phyloP scores from a whole-genome alignment of 1,140 invertebrate genomes.

The Macrocentrus cingulum region DNA sequence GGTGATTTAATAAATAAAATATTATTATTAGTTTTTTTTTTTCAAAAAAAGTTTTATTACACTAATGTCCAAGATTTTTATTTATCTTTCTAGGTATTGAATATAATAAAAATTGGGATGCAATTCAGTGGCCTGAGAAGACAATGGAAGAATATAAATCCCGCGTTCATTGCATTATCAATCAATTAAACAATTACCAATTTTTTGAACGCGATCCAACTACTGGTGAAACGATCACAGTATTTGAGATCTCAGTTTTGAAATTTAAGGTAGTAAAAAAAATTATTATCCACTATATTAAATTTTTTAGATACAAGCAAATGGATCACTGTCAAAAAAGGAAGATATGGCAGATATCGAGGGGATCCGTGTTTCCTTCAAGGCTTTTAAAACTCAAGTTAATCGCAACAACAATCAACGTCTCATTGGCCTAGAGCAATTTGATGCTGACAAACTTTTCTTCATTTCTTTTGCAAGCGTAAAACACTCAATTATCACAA shows the following conservation, averaged over 20 bases:
- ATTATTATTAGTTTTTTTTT: background rate
- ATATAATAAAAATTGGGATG: conserved; percentile 3
- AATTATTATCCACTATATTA: background rate
- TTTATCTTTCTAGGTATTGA: background rate
- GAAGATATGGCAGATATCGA: conserved; percentile 4
- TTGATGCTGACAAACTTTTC: background rate
- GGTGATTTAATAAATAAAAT: background rate
- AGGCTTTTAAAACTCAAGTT: background rate
- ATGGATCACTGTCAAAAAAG: background rate
- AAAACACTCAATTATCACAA: too few relatives aligned
- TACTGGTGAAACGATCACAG: background rate
- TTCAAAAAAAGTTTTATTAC: too few relatives aligned
- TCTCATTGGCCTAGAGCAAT: background rate
- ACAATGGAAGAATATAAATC: background rate
- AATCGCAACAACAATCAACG: background rate
- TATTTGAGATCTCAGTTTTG: background rate
- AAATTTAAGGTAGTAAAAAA: background rate
- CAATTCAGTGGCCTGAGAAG: background rate
- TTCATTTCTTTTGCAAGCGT: conserved; percentile 3
- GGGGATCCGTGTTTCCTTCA: background rate
- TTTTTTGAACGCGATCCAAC: background rate
- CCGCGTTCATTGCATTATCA: background rate
- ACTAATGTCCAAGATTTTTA: too few relatives aligned
- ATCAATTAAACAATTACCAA: conserved; percentile 5
- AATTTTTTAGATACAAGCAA: background rate